Evolutionary conservation across 2,113 vertebrate species (phyloP), one percentile per base, ranked within the genome.

Genomic region (Ctenomys sociabilis): DNA sequence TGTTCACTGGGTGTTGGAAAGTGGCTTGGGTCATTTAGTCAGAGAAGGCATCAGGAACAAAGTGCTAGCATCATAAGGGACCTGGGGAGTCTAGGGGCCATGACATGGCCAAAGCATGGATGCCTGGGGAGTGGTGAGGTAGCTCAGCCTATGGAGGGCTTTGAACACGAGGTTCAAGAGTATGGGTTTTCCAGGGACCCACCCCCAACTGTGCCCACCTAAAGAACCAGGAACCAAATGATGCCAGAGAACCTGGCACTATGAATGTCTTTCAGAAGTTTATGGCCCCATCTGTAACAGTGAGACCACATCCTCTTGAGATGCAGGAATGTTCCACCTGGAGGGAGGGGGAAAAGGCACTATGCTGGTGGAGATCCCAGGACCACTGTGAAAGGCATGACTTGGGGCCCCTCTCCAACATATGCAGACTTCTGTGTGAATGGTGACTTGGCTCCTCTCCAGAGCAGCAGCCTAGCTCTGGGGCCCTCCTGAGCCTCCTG

Each of bases 111-210:
- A 19, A n/a, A 80, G 43, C 7, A 14, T 7, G 72, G 35, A 3
- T 32, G 22, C 8, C 8, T 11, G 54, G 52, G 45, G 59, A 7
- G 21, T 22, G 35, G 7, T n/a, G 68, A n/a, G 1, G 30, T n/a
- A 49, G 22, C 26, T 43, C 35, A 40, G 30, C 0, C 0, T 8
- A 12, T 9, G 7, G 2, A 43, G 64, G 30, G 43, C 30, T 54
- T 59, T 72, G 40, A 78, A 11, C 16, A 43, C 85, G 40, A 68
- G 26, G 78, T 49, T 59, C 17, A 70, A 81, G n/a, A 7, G 30
- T 52, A 52, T n/a, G 19, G 32, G 2, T 88, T 68, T 94, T 87
- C 83, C 70, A 72, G 92, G 70, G 64, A 92, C 21, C 49, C 16
- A 2, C 45, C 22, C 63, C 35, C 68, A 78, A n/a, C 0, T 28